Evolutionary conservation across 2,113 vertebrate genomes (phyloP).

Genomic region (Malurus elegans): DNA sequence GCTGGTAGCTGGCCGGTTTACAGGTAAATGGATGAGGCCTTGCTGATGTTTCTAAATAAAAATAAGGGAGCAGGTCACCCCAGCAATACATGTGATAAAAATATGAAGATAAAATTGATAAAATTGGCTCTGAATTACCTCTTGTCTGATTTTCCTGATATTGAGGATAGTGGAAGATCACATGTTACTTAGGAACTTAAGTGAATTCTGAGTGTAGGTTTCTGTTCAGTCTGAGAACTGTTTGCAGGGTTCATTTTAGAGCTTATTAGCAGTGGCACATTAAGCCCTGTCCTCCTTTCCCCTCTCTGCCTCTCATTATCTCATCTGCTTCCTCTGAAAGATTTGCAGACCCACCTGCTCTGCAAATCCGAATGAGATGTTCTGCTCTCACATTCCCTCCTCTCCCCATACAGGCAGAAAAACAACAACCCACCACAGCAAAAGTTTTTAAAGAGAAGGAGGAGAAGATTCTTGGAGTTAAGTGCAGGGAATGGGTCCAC

Average conservation of each 20-base stretch:
- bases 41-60: background rate
- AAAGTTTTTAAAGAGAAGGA: background rate
- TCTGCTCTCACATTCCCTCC: background rate
- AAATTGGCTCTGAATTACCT: background rate
- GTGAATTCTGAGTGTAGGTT: slow-evolving; percentile 1
- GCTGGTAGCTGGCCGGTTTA: background rate
- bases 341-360: background rate
- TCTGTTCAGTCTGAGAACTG: background rate
- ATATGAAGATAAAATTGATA: background rate
- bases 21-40: background rate
- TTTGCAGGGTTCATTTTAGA: background rate
- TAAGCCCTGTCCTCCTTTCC: background rate
- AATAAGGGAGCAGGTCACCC: background rate
- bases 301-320: background rate
- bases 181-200: background rate
- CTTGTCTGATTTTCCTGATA: background rate
- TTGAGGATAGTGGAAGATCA: background rate
- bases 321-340: background rate
- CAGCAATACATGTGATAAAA: background rate
- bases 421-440: background rate
- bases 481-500: background rate
- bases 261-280: background rate
- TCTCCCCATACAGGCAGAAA: background rate
- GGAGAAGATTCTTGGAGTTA: background rate
- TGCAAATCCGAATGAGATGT: background rate